A percentile compares a stretch with the other conserved stretches of the same genome.
These are phyloP conservation scores for Heliangelus exortis DNA, from an alignment of 2,797 vertebrate species.

Conservation along the genomic window DNA sequence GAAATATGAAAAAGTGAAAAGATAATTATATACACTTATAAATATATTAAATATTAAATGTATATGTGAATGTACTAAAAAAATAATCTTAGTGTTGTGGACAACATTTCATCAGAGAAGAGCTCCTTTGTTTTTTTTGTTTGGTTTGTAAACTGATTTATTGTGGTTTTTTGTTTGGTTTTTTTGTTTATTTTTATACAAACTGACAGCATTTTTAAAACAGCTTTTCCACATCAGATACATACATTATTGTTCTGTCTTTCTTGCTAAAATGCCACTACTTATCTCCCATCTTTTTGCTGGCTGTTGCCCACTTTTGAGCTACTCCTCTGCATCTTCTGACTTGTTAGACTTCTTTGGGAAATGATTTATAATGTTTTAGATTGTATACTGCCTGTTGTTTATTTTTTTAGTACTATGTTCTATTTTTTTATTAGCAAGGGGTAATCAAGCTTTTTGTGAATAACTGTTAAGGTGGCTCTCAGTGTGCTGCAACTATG, in stretches of 20 bases:
- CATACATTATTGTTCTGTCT: slow-evolving; percentile 11
- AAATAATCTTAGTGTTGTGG: neutral
- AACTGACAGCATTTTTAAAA: neutral
- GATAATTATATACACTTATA: neutral
- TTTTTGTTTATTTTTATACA: neutral
- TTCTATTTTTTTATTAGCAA: neutral
- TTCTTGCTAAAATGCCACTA: slow-evolving; percentile 55
- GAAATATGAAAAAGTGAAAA: neutral
- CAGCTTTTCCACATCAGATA: slow-evolving; percentile 3
- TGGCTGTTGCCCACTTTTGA: slow-evolving; percentile 46
- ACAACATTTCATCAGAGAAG: neutral
- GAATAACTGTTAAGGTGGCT: neutral
- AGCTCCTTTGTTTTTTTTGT: neutral
- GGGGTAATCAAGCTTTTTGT: neutral
- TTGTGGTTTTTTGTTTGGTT: too few species aligned
- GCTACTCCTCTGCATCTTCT: slow-evolving; percentile 43
- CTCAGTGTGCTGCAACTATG: neutral
- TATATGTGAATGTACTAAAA: neutral
- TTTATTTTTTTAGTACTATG: neutral
- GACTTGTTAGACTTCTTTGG: neutral
- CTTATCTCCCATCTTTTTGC: slow-evolving; percentile 57
- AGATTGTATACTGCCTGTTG: neutral
- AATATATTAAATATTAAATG: neutral
- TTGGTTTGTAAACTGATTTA: too few species aligned
- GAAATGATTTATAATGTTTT: neutral